Base-by-base conservation (phyloP, 2,113 vertebrate genomes). In the Polyodon spathula region DNA sequence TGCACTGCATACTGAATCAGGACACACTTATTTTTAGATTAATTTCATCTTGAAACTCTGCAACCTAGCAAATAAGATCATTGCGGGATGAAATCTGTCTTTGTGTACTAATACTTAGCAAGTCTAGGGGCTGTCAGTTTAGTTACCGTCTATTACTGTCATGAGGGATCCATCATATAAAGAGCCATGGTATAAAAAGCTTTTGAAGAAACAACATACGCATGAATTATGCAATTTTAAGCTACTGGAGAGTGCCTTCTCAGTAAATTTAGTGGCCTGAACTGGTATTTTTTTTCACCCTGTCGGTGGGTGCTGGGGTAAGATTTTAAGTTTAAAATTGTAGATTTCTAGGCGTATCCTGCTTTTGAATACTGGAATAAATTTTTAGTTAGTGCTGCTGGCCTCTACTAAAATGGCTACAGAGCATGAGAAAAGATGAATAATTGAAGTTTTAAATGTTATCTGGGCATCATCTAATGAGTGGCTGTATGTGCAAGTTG, bases 1-100 rank as follows among this genome's bases (percentile, higher is more conserved):
- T 3, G 3, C 27, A 27, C 27, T 27, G 27, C 27, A 27, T 27
- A 3, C 27, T 2, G 27, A 2, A 27, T 27, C 27, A 27, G 27
- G 27, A 27, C 27, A 27, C 27, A 27, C 27, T 27, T 27, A 59
- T 56, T 81, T 83, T 84, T 81, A 59, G 82, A 83, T 76, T 80
- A 79, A 80, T 78, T 76, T 76, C 77, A 84, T 82, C 78, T 76
- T 64, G 71, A 85, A 84, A 81, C 76, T 85, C 80, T 82, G 82
- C 79, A 84, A 72, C 76, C 78, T 76, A 74, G 81, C 75, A 86
- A 84, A 88, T 85, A 77, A 81, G 83, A 87, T 87, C 86, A 83
- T 78, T 76, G 79, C 78, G 72, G 68, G 76, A 73, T 69, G 72
- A 83, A 75, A 77, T 71, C 66, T 41, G 55, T 61, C 64, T 75